Evolutionary conservation across 2,797 vertebrate genomes (phyloP).

Genomic region (Triplophysa bombifrons): DNA sequence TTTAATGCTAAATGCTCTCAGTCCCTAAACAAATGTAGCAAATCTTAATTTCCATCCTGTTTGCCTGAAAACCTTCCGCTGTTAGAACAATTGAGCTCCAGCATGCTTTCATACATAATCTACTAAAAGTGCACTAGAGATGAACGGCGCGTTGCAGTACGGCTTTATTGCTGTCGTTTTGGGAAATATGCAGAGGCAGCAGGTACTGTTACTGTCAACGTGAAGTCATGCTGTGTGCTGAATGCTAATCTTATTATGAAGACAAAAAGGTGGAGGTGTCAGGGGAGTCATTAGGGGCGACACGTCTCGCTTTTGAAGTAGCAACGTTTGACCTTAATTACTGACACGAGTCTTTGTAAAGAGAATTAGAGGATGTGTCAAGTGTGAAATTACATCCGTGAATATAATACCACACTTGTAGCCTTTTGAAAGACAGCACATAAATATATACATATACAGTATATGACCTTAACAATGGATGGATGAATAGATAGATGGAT

Average conservation of each 20-base stretch:
- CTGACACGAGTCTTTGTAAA: constrained; percentile 30
- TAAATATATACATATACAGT: background rate
- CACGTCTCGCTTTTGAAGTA: constrained; percentile 25
- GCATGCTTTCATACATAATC: constrained; percentile 14
- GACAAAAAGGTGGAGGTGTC: constrained; percentile 14
- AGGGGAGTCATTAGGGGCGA: constrained; percentile 28
- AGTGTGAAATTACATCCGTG: constrained; percentile 30
- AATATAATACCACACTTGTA: constrained; percentile 12
- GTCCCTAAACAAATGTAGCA: constrained; percentile 23
- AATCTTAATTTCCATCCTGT: constrained; percentile 2
- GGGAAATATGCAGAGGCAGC: background rate
- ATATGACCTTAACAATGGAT: too few species aligned
- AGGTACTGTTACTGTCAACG: background rate
- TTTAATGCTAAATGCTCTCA: constrained; percentile 8
- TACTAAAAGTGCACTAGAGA: background rate
- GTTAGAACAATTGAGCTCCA: constrained; percentile 15
- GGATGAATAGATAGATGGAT: background rate
- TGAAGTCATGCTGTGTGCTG: background rate
- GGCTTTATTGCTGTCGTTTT: constrained; percentile 2
- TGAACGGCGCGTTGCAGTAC: background rate
- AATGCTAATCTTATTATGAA: constrained; percentile 29
- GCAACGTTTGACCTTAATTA: constrained; percentile 47
- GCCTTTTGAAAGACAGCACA: too few species aligned
- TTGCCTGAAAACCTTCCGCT: background rate
- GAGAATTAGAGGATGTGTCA: constrained; percentile 32